Evolutionary conservation across 2,888 invertebrate species (phyloP), one percentile per base, ranked within the genome.

Genomic region (Drosophila yooni): DNA sequence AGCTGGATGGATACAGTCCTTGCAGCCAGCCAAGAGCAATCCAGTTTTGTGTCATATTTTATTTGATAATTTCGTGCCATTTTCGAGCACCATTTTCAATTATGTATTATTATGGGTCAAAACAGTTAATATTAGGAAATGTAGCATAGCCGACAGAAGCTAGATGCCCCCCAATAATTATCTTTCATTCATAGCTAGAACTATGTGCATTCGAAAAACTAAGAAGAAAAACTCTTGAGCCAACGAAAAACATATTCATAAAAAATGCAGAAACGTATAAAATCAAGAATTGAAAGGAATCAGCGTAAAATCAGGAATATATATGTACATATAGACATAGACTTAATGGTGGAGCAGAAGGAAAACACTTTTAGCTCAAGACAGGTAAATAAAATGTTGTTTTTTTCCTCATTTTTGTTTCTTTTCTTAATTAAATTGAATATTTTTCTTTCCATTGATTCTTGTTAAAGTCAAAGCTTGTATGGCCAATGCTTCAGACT

Each of bases 61-160:
- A 70, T 66, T 67, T 46, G 61, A 57, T 69, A n/a, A 64, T 61
- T 67, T 52, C 66, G 66, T 60, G 48, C 36, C 56, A 59, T 63
- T 71, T 56, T 25, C 59, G 1, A 21, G 21, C 21, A 21, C 21
- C 21, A 75, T 75, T 72, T 67, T 61, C 75, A 50, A 60, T 60
- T 70, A 67, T 59, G 68, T 64, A 68, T 25, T 58, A 27, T 73
- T 74, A 73, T 18, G 18, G 5, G 10, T 18, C 27, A 27, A 27
- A 25, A 11, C 6, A 8, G 25, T 11, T 11, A 27, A 18, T 10
- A 34, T 54, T 5, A 25, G 11, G 10, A 54, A 36, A 36, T 34
- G 15, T 34, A 8, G 5, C 11, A 7, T 13, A 2, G 10, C 21
- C 21, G 11, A 10, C 48, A 18, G 48, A 27, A 8, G 25, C 7